phyloP scores from a whole-genome alignment of 1,140 invertebrate species.

The Pygmarrhopalites habei region DNA sequence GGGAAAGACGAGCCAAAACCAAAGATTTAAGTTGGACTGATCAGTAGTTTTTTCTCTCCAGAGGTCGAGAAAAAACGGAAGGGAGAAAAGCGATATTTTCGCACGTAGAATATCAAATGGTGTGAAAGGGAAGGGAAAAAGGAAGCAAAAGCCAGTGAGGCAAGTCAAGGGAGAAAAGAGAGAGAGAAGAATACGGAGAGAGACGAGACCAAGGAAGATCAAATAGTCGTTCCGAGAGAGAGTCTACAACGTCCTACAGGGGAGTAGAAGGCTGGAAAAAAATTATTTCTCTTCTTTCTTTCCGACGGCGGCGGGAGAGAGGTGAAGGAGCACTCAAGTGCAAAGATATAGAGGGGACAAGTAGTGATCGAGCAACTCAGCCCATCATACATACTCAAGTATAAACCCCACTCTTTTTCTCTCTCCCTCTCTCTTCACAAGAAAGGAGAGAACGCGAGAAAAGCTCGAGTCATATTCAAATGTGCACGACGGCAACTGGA shows the following conservation, averaged over 20 bases:
- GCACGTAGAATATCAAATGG: conserved; percentile 24
- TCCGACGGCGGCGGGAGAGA: no score
- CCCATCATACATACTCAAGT: no score
- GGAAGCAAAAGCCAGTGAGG: not conserved
- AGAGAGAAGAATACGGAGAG: not conserved
- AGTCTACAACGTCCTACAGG: no score
- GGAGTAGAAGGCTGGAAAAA: not conserved
- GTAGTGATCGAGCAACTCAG: no score
- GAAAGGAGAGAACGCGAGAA: not conserved
- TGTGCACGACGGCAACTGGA: not conserved
- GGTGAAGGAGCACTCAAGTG: conserved; percentile 8
- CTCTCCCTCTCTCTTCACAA: no score
- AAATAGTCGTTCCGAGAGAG: no score
- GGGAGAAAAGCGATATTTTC: conserved; percentile 22
- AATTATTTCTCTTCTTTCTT: conserved; percentile 9
- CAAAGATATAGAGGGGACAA: conserved; percentile 14
- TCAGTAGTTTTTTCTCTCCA: conserved; percentile 24
- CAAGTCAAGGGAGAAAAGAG: not conserved
- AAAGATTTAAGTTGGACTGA: conserved; percentile 25
- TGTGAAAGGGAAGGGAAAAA: conserved; percentile 1
- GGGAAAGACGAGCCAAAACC: conserved; percentile 15
- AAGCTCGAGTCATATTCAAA: not conserved
- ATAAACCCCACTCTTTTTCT: no score
- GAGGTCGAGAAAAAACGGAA: conserved; percentile 1
- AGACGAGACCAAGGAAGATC: no score